A percentile compares a stretch with the other conserved stretches of the same genome.
Evolutionary conservation across 2,113 vertebrate species (phyloP).

Genomic region (Saimiri boliviensis): DNA sequence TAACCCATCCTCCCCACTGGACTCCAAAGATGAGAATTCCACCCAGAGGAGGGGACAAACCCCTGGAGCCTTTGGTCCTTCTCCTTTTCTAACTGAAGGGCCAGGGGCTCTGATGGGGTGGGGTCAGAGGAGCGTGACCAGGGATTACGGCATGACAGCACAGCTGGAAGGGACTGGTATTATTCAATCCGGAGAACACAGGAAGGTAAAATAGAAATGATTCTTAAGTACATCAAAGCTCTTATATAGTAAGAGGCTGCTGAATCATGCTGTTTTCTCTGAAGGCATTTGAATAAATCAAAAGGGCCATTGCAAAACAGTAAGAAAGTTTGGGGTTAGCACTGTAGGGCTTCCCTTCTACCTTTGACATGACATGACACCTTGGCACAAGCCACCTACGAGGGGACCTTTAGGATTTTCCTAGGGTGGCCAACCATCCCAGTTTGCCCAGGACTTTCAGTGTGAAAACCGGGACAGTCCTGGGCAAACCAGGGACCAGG

Average conservation of each 20-base stretch:
- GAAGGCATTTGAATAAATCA: background rate
- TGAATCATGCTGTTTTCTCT: background rate
- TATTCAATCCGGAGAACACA: background rate
- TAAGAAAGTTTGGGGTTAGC: background rate
- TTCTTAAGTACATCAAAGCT: background rate
- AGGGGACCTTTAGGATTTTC: background rate
- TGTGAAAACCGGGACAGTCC: background rate
- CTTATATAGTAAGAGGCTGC: background rate
- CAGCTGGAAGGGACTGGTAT: background rate
- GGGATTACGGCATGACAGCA: too few species aligned
- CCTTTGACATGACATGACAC: rapidly evolving
- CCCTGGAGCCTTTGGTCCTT: background rate
- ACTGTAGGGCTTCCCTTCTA: background rate
- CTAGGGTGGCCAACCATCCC: background rate
- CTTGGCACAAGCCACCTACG: background rate
- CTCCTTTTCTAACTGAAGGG: background rate
- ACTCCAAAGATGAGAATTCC: background rate
- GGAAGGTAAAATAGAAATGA: background rate
- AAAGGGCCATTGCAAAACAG: too few species aligned
- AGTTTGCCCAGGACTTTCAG: background rate
- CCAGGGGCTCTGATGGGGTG: background rate
- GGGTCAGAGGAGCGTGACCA: background rate
- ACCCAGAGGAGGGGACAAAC: background rate
- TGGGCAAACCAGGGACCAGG: background rate
- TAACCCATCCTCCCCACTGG: background rate